Evolutionary conservation across 1,140 invertebrate species (phyloP).

Genomic region (Uloborus diversus): DNA sequence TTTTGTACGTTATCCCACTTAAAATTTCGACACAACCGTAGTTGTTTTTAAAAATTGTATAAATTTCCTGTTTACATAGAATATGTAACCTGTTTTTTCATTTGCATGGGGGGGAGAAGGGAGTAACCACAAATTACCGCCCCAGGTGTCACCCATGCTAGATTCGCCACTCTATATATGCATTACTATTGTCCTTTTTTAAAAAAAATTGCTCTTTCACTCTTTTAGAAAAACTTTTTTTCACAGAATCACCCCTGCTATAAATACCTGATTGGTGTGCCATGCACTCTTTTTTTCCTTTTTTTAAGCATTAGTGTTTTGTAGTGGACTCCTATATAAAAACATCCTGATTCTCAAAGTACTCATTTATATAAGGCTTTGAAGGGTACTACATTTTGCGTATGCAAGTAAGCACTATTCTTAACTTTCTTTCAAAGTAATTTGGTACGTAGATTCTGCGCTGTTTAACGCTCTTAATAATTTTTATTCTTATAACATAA

Average conservation of each 20-base stretch:
- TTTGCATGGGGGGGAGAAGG: no score
- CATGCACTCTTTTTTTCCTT: no score
- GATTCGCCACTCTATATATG: neutral
- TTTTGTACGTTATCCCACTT: no score
- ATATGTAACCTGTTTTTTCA: no score
- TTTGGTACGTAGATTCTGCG: constrained; percentile 44
- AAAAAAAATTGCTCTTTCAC: neutral
- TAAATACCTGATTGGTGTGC: no score
- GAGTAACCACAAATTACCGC: no score
- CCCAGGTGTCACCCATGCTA: no score
- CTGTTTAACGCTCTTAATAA: constrained; percentile 16
- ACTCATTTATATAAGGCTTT: constrained; percentile 25
- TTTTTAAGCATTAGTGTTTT: no score
- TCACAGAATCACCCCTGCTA: neutral
- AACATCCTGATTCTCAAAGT: constrained; percentile 6
- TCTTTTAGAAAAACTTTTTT: neutral
- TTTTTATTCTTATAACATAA: constrained; percentile 55
- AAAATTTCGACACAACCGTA: no score
- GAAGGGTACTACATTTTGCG: constrained; percentile 22
- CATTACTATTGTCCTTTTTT: neutral
- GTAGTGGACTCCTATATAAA: neutral
- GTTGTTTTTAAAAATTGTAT: no score
- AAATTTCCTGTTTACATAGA: no score
- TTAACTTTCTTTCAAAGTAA: constrained; percentile 42
- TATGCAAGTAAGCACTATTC: neutral